phyloP scores from a whole-genome alignment of 2,113 vertebrate species.

The Poicephalus gulielmi region DNA sequence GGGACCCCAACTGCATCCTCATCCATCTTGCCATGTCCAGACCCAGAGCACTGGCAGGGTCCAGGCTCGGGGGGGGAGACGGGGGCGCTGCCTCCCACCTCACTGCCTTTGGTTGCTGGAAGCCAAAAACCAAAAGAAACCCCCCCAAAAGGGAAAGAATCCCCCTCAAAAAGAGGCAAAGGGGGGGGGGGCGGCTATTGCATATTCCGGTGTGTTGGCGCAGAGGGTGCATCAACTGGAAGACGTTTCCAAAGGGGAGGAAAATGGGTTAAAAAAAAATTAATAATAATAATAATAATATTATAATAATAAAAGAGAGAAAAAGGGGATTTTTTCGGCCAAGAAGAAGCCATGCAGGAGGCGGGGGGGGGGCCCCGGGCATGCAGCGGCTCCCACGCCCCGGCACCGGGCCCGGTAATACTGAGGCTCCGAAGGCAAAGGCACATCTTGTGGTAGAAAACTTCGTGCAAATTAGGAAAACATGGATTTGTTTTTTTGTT shows the following conservation, averaged over 20 bases:
- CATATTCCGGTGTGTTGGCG: too few relatives aligned
- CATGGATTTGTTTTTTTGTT: slow-evolving; percentile 62
- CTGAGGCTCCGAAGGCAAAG: slow-evolving; percentile 90
- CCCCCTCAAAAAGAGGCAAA: too few relatives aligned
- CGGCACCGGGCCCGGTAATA: slow-evolving; percentile 76
- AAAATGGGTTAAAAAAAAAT: background rate
- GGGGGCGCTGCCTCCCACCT: background rate
- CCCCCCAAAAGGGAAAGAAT: background rate
- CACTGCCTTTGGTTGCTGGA: slow-evolving; percentile 53
- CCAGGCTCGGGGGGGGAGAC: background rate
- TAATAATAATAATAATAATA: background rate
- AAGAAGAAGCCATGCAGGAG: slow-evolving; percentile 40
- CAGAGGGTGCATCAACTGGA: too few relatives aligned
- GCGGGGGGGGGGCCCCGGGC: slow-evolving; percentile 70
- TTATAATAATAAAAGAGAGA: background rate
- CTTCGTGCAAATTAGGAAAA: slow-evolving; percentile 92
- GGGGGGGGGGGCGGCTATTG: too few relatives aligned
- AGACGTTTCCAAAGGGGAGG: slow-evolving; percentile 45
- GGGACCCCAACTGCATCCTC: background rate
- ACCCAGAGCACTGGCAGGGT: background rate
- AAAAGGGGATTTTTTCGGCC: slow-evolving; percentile 21
- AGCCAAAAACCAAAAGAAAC: background rate
- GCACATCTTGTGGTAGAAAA: slow-evolving; percentile 96
- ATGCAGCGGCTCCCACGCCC: slow-evolving; percentile 84
- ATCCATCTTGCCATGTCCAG: background rate